These are phyloP conservation scores for Sminthurinus aureus DNA, from an alignment of 2,888 invertebrate species.

Conservation along the genomic window DNA sequence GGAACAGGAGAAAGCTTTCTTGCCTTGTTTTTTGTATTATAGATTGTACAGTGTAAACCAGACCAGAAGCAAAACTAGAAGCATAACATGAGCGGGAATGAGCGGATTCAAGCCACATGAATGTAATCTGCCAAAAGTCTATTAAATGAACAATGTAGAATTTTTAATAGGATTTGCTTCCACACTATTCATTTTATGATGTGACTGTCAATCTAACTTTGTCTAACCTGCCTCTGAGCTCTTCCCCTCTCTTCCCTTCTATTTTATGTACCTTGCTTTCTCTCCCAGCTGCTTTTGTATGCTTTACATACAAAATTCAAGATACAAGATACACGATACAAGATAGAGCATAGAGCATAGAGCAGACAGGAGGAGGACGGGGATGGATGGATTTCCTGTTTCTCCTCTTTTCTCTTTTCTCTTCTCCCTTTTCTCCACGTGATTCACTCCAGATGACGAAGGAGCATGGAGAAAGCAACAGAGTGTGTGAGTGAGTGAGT, in stretches of 20 bases:
- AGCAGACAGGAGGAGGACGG: background rate
- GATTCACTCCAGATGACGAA: background rate
- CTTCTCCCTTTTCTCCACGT: background rate
- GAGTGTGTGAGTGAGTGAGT: no score
- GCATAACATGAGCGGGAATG: no score
- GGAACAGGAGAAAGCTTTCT: no score
- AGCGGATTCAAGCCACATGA: no score
- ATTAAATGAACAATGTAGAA: background rate
- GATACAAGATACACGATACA: no score
- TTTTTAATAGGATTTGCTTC: background rate
- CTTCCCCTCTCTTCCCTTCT: no score
- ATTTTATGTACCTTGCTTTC: no score
- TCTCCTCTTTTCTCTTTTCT: background rate
- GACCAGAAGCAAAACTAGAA: no score
- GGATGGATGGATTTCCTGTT: background rate
- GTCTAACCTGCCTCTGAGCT: background rate
- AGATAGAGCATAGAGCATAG: background rate
- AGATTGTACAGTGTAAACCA: no score
- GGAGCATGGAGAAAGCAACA: background rate
- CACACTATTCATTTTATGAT: background rate
- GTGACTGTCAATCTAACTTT: background rate
- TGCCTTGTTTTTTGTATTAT: no score
- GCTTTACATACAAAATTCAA: no score
- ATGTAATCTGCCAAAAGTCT: background rate
- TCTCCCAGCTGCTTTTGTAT: no score